Percentiles rank a stretch among this genome's conserved stretches.
Evolutionary conservation across 2,113 vertebrate species (phyloP).

Genomic region (Butastur rufipennis): DNA sequence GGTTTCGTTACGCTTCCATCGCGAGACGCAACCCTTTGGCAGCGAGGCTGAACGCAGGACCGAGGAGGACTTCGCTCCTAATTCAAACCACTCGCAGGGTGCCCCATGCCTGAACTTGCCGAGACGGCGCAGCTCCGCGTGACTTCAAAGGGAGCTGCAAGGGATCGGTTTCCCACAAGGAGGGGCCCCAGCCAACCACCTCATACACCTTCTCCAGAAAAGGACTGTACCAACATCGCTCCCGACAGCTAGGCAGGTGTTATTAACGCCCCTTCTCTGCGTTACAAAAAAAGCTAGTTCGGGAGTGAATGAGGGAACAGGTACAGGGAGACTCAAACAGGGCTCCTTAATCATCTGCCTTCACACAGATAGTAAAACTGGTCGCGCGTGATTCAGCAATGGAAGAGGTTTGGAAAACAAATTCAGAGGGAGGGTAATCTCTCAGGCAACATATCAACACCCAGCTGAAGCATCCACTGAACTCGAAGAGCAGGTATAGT

Average conservation of each 20-base stretch:
- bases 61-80: not conserved
- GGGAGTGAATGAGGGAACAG: not conserved
- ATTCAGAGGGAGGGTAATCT: slow-evolving; percentile 39
- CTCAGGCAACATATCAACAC: slow-evolving; percentile 55
- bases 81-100: not conserved
- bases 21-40: not conserved
- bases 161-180: not conserved
- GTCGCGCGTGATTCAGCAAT: not conserved
- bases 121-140: not conserved
- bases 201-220: not conserved
- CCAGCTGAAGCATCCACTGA: slow-evolving; percentile 48
- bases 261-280: not conserved
- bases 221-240: not conserved
- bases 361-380: slow-evolving; percentile 2
- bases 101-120: slow-evolving; percentile 47
- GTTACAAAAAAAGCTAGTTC: not conserved
- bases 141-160: slow-evolving; percentile 41
- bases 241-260: not conserved
- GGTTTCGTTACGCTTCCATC: not conserved
- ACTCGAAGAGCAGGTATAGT: slow-evolving; percentile 53
- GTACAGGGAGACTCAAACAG: not conserved
- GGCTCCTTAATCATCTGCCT: not conserved
- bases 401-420: slow-evolving; percentile 50
- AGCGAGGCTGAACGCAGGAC: not conserved
- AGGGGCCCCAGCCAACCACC: not conserved